Percentiles rank a stretch among this genome's conserved stretches.
phyloP scores from a whole-genome alignment of 2,888 invertebrate genomes.

The Argynnis bischoffii region DNA sequence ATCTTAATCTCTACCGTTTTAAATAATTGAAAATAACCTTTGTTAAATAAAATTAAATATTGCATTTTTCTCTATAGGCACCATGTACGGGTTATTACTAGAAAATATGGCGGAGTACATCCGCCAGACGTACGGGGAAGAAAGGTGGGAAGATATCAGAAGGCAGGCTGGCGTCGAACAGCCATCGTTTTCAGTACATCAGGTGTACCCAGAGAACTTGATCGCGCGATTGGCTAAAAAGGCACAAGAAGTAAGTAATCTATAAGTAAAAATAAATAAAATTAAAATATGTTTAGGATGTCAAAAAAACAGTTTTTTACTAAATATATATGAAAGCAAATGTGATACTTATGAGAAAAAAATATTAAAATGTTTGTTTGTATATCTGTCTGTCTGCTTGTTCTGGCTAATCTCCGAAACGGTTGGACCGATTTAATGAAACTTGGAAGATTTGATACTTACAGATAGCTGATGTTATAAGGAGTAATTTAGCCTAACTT shows the following conservation, averaged over 20 bases:
- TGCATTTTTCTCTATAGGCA: slow-evolving; percentile 48
- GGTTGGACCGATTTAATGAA: too few species aligned
- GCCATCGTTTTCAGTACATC: slow-evolving; percentile 94
- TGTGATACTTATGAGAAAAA: too few species aligned
- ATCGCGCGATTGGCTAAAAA: slow-evolving; percentile 92
- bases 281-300: too few species aligned
- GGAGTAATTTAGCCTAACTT: too few species aligned
- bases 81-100: slow-evolving; percentile 97
- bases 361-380: too few species aligned
- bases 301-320: too few species aligned
- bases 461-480: too few species aligned
- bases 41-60: not conserved
- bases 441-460: too few species aligned
- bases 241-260: slow-evolving; percentile 87
- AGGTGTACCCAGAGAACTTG: slow-evolving; percentile 95
- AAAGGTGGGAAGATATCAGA: slow-evolving; percentile 95
- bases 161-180: slow-evolving; percentile 93
- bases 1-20: not conserved
- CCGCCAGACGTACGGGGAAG: slow-evolving; percentile 95
- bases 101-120: slow-evolving; percentile 97
- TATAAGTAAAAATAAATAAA: not conserved
- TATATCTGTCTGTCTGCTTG: too few species aligned
- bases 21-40: not conserved
- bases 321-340: too few species aligned
- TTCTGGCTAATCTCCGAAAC: too few species aligned